Evolutionary conservation across 92 coral and sea anemone genomes (phyloP), one percentile per base, ranked within the genome.

Genomic region (Zoanthus solanderi): DNA sequence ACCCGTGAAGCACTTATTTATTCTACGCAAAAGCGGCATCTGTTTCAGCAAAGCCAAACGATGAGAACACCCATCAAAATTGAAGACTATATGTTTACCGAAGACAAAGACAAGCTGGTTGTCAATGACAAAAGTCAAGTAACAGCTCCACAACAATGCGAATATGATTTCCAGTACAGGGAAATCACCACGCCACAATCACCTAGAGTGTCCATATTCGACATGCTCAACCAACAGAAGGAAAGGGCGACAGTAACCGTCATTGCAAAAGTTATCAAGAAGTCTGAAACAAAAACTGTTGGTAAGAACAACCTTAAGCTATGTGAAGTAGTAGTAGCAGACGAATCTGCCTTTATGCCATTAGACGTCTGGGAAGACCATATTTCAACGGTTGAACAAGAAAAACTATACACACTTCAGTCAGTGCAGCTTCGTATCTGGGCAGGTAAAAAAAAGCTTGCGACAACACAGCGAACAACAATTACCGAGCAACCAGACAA

Each of bases 31-130:
- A 57, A 57, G 63, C 63, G 63, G 3, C 63, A 57, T 57, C 63
- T 57, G 63, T 57, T 57, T 57, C 63, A 57, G 63, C 63, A 57
- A 57, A 57, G 63, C 63, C 63, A 57, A 57, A 57, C 63, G 9
- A 57, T 8, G 5, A 47, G 52, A 47, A 47, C 52, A 47, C 63
- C 63, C 63, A 57, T 57, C 63, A 57, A 57, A 60, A 72, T 83
- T 66, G 72, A 54, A 18, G 76, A 83, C 72, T 63, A 65, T 75
- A 83, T 60, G 86, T 83, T 83, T 45, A 83, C 86, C 53, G 86
- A 66, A 83, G 72, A 83, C 76, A 0, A 75, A 83, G 86, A 83
- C 45, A 83, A 83, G 72, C 69, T 83, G 69, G 87, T 42, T 32
- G 86, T 83, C 76, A 66, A 83, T 37, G 76, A 67, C 86, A 83